Evolutionary conservation across 1,140 invertebrate genomes (phyloP).

Genomic region (Geopemphigus sp.): DNA sequence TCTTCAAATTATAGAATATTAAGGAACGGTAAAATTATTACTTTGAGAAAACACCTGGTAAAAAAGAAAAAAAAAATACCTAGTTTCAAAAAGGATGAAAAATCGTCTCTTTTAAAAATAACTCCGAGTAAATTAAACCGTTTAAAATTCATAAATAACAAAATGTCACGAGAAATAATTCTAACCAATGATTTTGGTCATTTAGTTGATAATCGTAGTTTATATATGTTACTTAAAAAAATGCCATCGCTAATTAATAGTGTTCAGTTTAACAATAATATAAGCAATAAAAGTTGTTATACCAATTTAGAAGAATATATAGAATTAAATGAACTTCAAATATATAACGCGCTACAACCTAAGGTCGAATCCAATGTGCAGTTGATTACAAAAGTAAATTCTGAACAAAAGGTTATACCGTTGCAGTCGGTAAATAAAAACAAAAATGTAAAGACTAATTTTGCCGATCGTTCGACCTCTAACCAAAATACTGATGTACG

Average conservation of each 20-base stretch:
- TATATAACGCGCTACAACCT: constrained; percentile 11
- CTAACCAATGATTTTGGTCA: background rate
- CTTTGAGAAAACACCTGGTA: background rate
- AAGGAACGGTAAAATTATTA: constrained; percentile 38
- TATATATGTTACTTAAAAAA: constrained; percentile 9
- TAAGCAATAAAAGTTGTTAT: constrained; percentile 24
- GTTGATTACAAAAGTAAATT: background rate
- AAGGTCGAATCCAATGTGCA: background rate
- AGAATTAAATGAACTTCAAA: constrained; percentile 32
- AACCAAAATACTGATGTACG: background rate
- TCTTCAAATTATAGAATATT: background rate
- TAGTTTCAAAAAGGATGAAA: background rate
- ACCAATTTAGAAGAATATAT: constrained; percentile 44
- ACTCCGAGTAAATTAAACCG: background rate
- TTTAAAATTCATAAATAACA: background rate
- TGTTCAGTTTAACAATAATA: background rate
- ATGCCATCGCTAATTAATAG: background rate
- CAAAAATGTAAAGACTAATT: background rate
- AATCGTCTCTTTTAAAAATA: background rate
- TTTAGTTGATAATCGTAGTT: background rate
- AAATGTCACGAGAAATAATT: background rate
- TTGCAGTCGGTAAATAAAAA: background rate
- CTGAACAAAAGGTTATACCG: background rate
- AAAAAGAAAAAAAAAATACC: constrained; percentile 8
- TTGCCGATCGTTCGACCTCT: background rate